Conservation (phyloP, 1,140 invertebrate species). For the Bacillus rossius region DNA sequence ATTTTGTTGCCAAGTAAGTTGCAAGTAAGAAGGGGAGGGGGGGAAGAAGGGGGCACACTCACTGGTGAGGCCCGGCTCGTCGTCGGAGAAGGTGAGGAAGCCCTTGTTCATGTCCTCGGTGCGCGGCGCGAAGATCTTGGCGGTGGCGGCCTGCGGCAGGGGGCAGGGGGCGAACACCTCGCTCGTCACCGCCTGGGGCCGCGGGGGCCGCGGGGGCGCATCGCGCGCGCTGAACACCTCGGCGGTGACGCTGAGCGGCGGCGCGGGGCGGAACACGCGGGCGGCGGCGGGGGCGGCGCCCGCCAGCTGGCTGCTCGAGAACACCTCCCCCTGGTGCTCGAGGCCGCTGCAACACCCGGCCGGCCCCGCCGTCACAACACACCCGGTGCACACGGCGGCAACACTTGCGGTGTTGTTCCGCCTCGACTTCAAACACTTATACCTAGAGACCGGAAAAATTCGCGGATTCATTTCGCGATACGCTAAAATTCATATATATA, state of each 20-base stretch:
- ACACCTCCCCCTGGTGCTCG: constrained; percentile 79
- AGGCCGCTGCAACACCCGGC: constrained; percentile 79
- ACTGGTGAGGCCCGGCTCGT: constrained; percentile 79
- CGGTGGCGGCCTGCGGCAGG: constrained; percentile 58
- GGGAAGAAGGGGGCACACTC: no score
- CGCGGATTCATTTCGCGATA: no score
- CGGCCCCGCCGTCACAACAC: no score
- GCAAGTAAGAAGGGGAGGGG: no score
- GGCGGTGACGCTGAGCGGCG: neutral
- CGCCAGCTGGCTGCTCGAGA: constrained; percentile 64
- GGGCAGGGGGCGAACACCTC: constrained; percentile 9
- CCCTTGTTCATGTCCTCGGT: constrained; percentile 92
- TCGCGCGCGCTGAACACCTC: constrained; percentile 4
- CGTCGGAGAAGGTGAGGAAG: constrained; percentile 81
- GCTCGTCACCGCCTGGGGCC: neutral
- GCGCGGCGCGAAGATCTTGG: constrained; percentile 74
- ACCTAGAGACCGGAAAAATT: no score
- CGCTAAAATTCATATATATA: no score
- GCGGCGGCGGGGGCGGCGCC: neutral
- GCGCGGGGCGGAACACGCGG: neutral
- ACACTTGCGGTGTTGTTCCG: no score
- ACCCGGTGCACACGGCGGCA: no score
- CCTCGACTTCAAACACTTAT: no score
- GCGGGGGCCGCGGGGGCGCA: constrained; percentile 4
- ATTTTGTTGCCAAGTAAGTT: no score